Base-by-base conservation (phyloP, 2,797 vertebrate genomes). In the Miichthys miiuy region DNA sequence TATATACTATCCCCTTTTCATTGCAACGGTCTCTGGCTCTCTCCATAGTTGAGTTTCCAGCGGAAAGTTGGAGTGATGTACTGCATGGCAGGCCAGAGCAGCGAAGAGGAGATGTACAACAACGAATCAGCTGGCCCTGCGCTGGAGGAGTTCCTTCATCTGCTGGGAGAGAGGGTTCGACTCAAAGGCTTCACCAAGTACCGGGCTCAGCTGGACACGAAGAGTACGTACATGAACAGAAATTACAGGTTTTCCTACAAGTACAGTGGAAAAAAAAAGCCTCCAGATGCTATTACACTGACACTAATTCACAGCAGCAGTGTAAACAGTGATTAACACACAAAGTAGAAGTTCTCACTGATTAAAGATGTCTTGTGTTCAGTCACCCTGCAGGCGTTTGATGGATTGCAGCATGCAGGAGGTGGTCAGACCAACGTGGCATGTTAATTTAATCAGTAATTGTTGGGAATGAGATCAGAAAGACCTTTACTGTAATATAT, bases 31-130 rank as follows among this genome's bases (percentile, higher is more conserved):
- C 48, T 54, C 4, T 38, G 47, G 8, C 61, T 73, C 41, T 83
- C 10, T 60, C 12, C 79, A 51, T 91, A 99, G 98, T 93, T 99
- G 85, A 99, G 97, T 91, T 99, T 99, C 93, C 98, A 99, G 83
- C 94, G 98, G 74, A 99, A 99, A 89, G 98, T 99, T 67, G 98
- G 98, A 84, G 96, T 99, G 93, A 99, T 99, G 98, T 99, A 99
- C 93, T 99, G 98, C 93, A 97, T 96, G 94, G 95, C 97, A 0
- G 97, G 97, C 68, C 98, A 99, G 92, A 99, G 98, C 94, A 97
- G 97, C 0, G 98, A 99, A 89, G 98, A 99, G 78, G 98, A 99
- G 90, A 99, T 99, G 97, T 99, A 99, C 91, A 99, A 99, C 86
- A 99, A 99, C 21, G 98, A 99, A 80, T 93, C 97, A 0, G 97